Base-by-base conservation (phyloP, 1,140 invertebrate species). In the Leptinotarsa lineolata region DNA sequence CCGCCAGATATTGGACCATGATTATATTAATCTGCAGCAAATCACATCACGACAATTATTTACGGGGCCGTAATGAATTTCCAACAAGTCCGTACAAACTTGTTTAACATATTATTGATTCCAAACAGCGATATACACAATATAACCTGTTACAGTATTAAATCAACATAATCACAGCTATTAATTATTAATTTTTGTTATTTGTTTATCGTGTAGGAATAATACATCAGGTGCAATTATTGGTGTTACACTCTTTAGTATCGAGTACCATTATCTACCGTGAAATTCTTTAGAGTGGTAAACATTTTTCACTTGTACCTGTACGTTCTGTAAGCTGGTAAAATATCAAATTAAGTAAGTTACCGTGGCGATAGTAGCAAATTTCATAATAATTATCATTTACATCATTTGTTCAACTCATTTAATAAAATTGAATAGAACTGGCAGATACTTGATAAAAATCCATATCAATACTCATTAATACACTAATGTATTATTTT, bases 51-150 rank as follows among this genome's bases (percentile, higher is more conserved):
- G 48, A 18, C 48, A 54, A 54, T 54, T 54, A 54, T 54, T 54
- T n/a, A 54, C 48, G 48, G 12, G 15, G 48, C n/a, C 15, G 16
- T 54, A 54, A 54, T 54, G 48, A 54, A 54, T 54, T 54, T 54
- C n/a, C n/a, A 54, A 54, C 48, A 54, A 54, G 48, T 54, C 48
- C 48, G 48, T 54, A 54, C 48, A 54, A 54, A 54, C 48, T 54
- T 18, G 48, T 54, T 54, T 54, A 54, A 54, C 48, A 54, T 54
- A 54, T 54, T 54, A 54, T 54, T 54, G 48, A 54, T 54, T 54
- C n/a, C 48, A 3, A 54, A 54, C 48, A 54, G 48, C 48, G 48
- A 54, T 54, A 54, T 54, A 54, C 48, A 54, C 48, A 54, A 18
- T 54, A 54, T 54, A 16, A 54, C 48, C 48, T 54, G 48, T 54